These are phyloP conservation scores for Lophochroa leadbeateri DNA, from an alignment of 2,113 vertebrate species.

Conservation along the genomic window DNA sequence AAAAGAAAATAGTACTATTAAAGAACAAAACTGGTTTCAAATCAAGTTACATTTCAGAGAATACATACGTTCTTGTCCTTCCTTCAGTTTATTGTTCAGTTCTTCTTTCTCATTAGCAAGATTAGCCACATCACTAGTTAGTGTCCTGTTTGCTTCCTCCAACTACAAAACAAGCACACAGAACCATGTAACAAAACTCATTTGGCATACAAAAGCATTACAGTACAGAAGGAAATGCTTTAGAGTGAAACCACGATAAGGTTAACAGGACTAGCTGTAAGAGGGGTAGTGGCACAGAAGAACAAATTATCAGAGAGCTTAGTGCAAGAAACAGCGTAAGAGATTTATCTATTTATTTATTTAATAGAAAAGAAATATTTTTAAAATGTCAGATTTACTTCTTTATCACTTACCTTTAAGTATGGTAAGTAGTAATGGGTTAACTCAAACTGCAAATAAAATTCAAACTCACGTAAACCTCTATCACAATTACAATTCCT, in stretches of 20 bases:
- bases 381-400: background rate
- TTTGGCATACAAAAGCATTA: background rate
- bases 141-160: conserved; percentile 94
- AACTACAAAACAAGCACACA: conserved; percentile 72
- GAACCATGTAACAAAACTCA: background rate
- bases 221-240: background rate
- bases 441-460: background rate
- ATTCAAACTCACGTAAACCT: background rate
- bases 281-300: background rate
- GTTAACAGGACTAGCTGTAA: background rate
- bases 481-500: background rate
- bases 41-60: background rate
- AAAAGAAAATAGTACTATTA: background rate
- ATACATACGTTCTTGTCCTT: conserved; percentile 85
- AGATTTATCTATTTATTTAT: background rate
- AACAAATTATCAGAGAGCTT: background rate
- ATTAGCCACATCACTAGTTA: conserved; percentile 95
- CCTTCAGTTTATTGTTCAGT: conserved; percentile 94
- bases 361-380: background rate
- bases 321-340: background rate
- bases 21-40: background rate
- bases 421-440: background rate
- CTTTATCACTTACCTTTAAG: background rate
- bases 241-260: background rate
- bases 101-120: conserved; percentile 98